Evolutionary conservation across 2,113 vertebrate genomes (phyloP).

Genomic region (Eolophus roseicapilla): DNA sequence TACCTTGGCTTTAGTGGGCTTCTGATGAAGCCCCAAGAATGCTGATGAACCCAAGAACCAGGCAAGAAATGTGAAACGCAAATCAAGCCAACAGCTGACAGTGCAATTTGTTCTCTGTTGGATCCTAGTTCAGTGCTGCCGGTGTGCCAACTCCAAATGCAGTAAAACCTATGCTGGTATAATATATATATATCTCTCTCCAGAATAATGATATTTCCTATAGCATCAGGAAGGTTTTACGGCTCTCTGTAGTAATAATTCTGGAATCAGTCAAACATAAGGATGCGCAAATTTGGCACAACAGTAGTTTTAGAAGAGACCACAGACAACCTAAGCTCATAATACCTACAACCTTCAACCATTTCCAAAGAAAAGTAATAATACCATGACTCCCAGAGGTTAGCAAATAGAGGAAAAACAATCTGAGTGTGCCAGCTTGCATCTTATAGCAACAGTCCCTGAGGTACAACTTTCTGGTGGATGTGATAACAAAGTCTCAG

Average conservation of each 20-base stretch:
- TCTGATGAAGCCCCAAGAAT: background rate
- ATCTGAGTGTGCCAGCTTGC: background rate
- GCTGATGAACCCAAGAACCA: background rate
- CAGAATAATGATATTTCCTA: background rate
- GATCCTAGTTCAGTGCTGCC: background rate
- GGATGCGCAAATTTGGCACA: background rate
- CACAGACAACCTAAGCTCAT: background rate
- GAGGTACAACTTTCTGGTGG: background rate
- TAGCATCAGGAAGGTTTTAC: background rate
- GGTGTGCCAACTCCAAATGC: background rate
- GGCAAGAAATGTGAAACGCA: background rate
- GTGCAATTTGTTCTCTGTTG: background rate
- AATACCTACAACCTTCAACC: slow-evolving; percentile 15
- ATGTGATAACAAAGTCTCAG: background rate
- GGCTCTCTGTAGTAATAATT: slow-evolving; percentile 21
- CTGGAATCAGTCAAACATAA: background rate
- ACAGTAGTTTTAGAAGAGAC: background rate
- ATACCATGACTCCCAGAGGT: slow-evolving; percentile 15
- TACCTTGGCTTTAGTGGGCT: background rate
- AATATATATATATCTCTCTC: background rate
- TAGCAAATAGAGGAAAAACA: background rate
- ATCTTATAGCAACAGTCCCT: background rate
- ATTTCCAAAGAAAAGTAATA: slow-evolving; percentile 42
- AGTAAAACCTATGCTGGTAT: background rate
- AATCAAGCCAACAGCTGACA: background rate